These are phyloP conservation scores for Nephila pilipes DNA, from an alignment of 1,140 invertebrate species.

Conservation along the genomic window DNA sequence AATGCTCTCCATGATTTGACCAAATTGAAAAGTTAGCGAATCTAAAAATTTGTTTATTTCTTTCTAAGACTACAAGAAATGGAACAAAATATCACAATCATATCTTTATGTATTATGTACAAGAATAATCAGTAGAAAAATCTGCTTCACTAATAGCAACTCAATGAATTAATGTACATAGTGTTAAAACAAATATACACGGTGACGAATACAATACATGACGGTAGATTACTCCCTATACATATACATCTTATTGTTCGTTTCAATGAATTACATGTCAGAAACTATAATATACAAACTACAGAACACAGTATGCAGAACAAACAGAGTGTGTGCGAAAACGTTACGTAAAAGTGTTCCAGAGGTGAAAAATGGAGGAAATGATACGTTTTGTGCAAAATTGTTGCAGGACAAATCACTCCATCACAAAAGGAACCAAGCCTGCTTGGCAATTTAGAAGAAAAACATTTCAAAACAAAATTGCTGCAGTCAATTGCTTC, in stretches of 20 bases:
- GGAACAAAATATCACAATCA: constrained; percentile 66
- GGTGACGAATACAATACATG: constrained; percentile 35
- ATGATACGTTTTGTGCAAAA: constrained; percentile 24
- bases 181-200: constrained; percentile 55
- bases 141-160: constrained; percentile 63
- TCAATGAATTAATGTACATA: constrained; percentile 62
- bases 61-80: constrained; percentile 10
- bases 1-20: neutral
- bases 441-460: neutral
- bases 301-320: constrained; percentile 22
- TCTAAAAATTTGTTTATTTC: neutral
- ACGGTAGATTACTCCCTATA: constrained; percentile 27
- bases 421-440: neutral
- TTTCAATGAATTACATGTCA: neutral
- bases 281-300: constrained; percentile 1
- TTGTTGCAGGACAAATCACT: neutral
- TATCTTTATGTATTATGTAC: constrained; percentile 61
- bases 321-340: constrained; percentile 3
- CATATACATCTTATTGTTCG: constrained; percentile 42
- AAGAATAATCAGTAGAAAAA: constrained; percentile 66
- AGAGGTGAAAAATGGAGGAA: neutral
- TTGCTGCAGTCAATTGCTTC: neutral
- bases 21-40: neutral
- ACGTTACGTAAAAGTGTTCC: neutral
- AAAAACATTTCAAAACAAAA: neutral